Evolutionary conservation across 2,888 invertebrate species (phyloP).

Genomic region (Acleris emargana): DNA sequence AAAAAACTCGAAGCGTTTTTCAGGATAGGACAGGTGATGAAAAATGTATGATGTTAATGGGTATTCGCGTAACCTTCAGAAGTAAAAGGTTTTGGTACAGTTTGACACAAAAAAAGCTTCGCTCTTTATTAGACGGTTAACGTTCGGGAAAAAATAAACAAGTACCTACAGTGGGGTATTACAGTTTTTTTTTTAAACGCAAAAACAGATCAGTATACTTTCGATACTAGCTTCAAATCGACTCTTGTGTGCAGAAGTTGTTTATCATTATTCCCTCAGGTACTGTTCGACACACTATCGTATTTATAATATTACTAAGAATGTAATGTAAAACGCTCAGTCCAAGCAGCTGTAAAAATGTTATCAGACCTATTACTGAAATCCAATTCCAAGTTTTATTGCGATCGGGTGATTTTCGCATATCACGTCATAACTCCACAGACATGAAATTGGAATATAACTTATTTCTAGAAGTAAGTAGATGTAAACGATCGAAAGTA

Average conservation of each 20-base stretch:
- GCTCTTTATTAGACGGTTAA: not conserved
- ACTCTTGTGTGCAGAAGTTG: no score
- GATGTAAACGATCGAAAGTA: no score
- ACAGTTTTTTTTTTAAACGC: no score
- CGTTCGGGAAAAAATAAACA: not conserved
- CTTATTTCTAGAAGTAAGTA: no score
- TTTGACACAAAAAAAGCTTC: not conserved
- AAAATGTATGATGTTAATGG: slow-evolving; percentile 1
- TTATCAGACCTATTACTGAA: slow-evolving; percentile 8
- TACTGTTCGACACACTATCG: no score
- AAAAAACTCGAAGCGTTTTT: not conserved
- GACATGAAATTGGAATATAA: no score
- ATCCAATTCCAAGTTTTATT: slow-evolving; percentile 6
- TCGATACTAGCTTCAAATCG: no score
- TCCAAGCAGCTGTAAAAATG: not conserved
- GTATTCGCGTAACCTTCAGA: not conserved
- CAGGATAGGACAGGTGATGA: not conserved
- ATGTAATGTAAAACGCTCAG: no score
- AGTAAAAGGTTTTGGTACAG: slow-evolving; percentile 4
- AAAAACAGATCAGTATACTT: no score
- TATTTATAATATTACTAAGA: not conserved
- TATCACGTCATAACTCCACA: not conserved
- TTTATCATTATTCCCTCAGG: no score
- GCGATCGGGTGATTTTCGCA: slow-evolving; percentile 1
- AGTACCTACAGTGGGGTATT: no score